Evolutionary conservation across 1,140 invertebrate genomes (phyloP).

Genomic region (Acromyrmex heyeri): DNA sequence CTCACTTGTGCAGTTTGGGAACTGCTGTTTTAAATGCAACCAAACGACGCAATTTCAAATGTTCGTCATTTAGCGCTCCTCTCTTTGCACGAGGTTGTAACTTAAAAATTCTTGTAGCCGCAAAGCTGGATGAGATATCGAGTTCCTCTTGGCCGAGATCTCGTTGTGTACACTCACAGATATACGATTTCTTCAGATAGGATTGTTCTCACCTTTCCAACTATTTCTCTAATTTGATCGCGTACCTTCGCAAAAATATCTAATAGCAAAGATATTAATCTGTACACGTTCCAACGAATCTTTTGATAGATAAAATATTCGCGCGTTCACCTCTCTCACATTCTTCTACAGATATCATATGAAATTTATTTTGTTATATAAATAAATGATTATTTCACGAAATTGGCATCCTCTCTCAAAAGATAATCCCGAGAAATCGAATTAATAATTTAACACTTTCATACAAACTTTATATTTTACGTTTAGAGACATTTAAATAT

Average conservation of each 20-base stretch:
- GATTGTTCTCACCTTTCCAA: background rate
- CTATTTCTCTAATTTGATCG: background rate
- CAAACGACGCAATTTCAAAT: constrained; percentile 30
- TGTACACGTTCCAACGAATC: background rate
- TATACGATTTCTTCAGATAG: constrained; percentile 39
- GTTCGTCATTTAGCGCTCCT: constrained; percentile 51
- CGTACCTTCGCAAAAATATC: constrained; percentile 16
- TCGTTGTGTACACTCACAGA: background rate
- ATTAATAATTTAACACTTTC: background rate
- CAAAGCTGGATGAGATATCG: constrained; percentile 27
- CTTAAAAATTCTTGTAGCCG: constrained; percentile 42
- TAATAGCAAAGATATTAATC: background rate
- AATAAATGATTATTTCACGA: constrained; percentile 1
- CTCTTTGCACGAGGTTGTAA: constrained; percentile 56
- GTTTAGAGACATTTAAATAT: background rate
- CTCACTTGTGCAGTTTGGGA: constrained; percentile 44
- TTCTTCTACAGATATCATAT: background rate
- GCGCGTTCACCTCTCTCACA: background rate
- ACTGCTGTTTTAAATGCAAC: constrained; percentile 33
- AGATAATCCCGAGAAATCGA: background rate
- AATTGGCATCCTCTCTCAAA: background rate
- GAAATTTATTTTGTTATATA: constrained; percentile 23
- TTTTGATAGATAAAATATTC: constrained; percentile 12
- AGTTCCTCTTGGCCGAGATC: constrained; percentile 40
- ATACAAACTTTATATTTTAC: background rate